A percentile compares a stretch with the other conserved stretches of the same genome.
Conservation (phyloP, 2,888 invertebrate genomes). For the Melanargia galathea region DNA sequence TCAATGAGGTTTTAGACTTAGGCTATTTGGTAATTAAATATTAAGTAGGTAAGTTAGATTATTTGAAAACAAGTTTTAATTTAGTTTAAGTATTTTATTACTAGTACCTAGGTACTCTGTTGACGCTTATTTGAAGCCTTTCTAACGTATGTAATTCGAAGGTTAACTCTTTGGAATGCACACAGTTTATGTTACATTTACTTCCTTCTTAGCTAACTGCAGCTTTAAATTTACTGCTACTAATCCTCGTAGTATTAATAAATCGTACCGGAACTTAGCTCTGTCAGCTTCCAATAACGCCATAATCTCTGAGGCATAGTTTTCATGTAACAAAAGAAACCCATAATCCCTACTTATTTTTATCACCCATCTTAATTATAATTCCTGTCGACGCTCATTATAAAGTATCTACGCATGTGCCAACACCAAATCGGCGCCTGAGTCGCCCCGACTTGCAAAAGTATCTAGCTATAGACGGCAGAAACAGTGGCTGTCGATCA, state of each 20-base stretch:
- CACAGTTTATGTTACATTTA: no score
- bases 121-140: no score
- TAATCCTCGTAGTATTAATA: not conserved
- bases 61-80: no score
- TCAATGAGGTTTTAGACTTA: no score
- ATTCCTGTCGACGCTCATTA: constrained; percentile 29
- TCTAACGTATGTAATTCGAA: no score
- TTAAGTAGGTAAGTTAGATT: no score
- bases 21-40: no score
- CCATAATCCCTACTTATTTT: constrained; percentile 19
- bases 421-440: not conserved
- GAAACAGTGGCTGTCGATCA: not conserved
- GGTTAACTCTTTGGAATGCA: no score
- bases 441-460: not conserved
- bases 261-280: not conserved
- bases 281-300: not conserved
- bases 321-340: not conserved
- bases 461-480: not conserved
- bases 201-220: no score
- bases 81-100: no score
- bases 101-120: no score
- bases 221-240: no score
- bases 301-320: not conserved
- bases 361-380: constrained; percentile 40
- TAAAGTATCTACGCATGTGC: not conserved